Evolutionary conservation across 1,140 invertebrate genomes (phyloP).

Genomic region (Coptotermes formosanus): DNA sequence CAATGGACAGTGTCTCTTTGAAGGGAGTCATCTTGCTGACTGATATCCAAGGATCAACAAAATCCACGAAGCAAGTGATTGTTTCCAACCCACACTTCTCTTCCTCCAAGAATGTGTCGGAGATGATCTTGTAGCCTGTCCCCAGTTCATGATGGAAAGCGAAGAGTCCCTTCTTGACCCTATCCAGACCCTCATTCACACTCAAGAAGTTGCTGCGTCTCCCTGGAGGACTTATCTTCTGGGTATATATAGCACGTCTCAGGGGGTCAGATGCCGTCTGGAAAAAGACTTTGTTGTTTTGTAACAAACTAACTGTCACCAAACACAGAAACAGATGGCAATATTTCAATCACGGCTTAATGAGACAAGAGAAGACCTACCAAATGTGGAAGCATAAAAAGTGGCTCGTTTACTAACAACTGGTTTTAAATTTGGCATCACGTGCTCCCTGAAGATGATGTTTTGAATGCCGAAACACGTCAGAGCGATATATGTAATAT

Average conservation of each 20-base stretch:
- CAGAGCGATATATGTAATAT: too few species aligned
- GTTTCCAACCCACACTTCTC: slow-evolving; percentile 30
- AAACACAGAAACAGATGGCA: too few species aligned
- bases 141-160: slow-evolving; percentile 24
- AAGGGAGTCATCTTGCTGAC: slow-evolving; percentile 21
- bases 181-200: neutral
- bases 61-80: neutral
- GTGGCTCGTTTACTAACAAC: too few species aligned
- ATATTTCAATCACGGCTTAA: too few species aligned
- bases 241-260: slow-evolving; percentile 14
- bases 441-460: too few species aligned
- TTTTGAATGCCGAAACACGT: too few species aligned
- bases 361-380: too few species aligned
- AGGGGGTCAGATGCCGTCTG: slow-evolving; percentile 28
- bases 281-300: neutral
- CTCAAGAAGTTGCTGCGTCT: neutral
- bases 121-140: slow-evolving; percentile 23
- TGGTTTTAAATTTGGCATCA: too few species aligned
- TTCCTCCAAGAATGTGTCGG: slow-evolving; percentile 23
- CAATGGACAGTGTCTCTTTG: slow-evolving; percentile 23
- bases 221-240: slow-evolving; percentile 16
- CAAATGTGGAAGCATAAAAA: too few species aligned
- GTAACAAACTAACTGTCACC: neutral
- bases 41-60: slow-evolving; percentile 24
- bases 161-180: slow-evolving; percentile 23